phyloP scores from a whole-genome alignment of 2,888 invertebrate species.

The Yponomeuta sedellus region DNA sequence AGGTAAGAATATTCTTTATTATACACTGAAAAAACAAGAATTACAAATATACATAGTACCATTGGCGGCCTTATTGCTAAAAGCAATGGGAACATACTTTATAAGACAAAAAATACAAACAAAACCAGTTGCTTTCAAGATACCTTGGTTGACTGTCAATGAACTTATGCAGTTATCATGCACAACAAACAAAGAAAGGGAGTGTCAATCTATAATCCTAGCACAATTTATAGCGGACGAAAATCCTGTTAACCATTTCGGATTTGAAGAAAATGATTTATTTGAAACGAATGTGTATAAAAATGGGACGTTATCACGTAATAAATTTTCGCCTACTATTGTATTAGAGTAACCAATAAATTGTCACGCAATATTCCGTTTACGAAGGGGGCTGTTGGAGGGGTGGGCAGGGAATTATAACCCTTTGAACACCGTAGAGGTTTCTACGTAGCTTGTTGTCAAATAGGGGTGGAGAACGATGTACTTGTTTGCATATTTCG shows the following conservation, averaged over 20 bases:
- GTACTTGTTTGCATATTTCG: conserved; percentile 18
- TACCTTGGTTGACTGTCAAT: no score
- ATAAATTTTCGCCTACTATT: conserved; percentile 62
- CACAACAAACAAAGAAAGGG: neutral
- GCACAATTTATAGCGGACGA: conserved; percentile 23
- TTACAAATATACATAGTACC: no score
- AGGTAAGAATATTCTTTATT: no score
- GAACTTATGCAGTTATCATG: neutral
- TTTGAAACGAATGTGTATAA: conserved; percentile 40
- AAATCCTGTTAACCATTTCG: conserved; percentile 26
- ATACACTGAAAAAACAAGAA: conserved; percentile 15
- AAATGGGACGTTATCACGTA: conserved; percentile 61
- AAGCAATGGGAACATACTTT: neutral
- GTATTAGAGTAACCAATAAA: conserved; percentile 67
- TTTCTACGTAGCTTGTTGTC: conserved; percentile 23
- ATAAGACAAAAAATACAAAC: no score
- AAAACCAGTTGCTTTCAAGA: no score
- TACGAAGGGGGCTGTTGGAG: neutral
- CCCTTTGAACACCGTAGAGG: conserved; percentile 31
- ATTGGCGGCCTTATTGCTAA: no score
- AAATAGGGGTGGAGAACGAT: conserved; percentile 17
- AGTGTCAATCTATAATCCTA: neutral
- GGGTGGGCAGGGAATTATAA: conserved; percentile 27
- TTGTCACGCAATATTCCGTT: conserved; percentile 49
- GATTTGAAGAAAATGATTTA: conserved; percentile 42